Conservation (phyloP, 2,797 vertebrate genomes). For the Phalanger gymnotis region DNA sequence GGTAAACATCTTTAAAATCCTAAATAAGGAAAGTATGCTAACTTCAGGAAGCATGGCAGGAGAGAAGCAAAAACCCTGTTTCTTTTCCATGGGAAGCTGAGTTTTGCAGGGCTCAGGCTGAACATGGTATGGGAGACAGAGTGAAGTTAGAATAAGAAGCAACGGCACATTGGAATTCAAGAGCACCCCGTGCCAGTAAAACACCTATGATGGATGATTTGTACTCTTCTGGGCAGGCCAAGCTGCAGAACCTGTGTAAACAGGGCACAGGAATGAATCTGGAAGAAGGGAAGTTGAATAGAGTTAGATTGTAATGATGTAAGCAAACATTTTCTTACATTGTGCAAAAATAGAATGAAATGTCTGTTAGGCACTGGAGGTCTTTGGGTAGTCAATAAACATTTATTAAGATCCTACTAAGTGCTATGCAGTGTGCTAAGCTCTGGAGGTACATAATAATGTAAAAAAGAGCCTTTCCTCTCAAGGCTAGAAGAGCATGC, state of each 20-base stretch:
- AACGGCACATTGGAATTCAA: neutral
- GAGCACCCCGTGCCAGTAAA: neutral
- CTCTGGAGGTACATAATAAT: neutral
- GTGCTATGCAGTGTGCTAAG: neutral
- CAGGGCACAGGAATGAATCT: neutral
- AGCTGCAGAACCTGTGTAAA: neutral
- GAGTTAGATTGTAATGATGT: neutral
- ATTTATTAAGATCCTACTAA: neutral
- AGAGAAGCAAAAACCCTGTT: neutral
- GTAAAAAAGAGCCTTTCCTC: neutral
- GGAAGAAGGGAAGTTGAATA: neutral
- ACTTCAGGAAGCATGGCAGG: neutral
- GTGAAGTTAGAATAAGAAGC: neutral
- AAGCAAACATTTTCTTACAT: neutral
- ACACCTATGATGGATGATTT: neutral
- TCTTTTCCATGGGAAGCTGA: neutral
- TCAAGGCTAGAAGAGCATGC: neutral
- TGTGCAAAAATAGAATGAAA: neutral
- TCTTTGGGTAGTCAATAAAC: neutral
- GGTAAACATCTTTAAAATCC: neutral
- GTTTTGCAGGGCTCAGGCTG: neutral
- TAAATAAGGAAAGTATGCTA: neutral
- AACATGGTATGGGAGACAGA: neutral
- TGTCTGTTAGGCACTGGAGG: neutral
- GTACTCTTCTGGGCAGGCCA: neutral